Evolutionary conservation across 2,888 invertebrate species (phyloP), one percentile per base, ranked within the genome.

Genomic region (Marasmarcha lunaedactyla): DNA sequence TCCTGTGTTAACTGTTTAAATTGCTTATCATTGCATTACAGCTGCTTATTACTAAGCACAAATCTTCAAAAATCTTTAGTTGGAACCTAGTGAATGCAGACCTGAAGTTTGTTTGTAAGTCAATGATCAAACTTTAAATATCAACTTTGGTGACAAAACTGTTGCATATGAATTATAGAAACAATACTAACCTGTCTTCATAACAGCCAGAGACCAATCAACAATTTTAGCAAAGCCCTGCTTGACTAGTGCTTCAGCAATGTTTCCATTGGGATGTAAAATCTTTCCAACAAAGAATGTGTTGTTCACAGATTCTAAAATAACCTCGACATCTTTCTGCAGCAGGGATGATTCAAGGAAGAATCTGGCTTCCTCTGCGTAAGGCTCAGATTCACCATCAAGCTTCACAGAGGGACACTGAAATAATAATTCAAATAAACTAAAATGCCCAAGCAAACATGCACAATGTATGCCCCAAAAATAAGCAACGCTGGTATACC

Each of bases 221-320:
- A 83, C 79, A 41, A 98, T 98, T 64, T 90, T 91, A 0, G 97
- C 98, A 58, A 95, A 93, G 11, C 98, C 98, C 69, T 96, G 94
- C 41, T 88, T 87, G 48, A 98, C 71, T 44, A 99, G 79, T 15
- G 92, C 87, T 67, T 98, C 98, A 0, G 98, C 97, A 59, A 99
- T 98, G 67, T 97, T 97, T 26, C 91, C 91, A 61, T 87, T 90
- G 0, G 98, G 98, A 73, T 97, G 97, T 36, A 96, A 60, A 50
- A 99, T 91, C 20, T 95, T 94, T 27, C 98, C 99, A 41, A 98
- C 92, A 57, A 96, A 93, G 67, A 95, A 97, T 57, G 91, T 91
- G 67, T 97, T 98, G 57, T 94, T 95, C 1, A 93, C 92, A 0
- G 96, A 94, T 61, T 98, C 97, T 34, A 99, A 83, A 26, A 95